These are phyloP conservation scores for Rana temporaria DNA, from an alignment of 2,113 vertebrate genomes.

Conservation along the genomic window DNA sequence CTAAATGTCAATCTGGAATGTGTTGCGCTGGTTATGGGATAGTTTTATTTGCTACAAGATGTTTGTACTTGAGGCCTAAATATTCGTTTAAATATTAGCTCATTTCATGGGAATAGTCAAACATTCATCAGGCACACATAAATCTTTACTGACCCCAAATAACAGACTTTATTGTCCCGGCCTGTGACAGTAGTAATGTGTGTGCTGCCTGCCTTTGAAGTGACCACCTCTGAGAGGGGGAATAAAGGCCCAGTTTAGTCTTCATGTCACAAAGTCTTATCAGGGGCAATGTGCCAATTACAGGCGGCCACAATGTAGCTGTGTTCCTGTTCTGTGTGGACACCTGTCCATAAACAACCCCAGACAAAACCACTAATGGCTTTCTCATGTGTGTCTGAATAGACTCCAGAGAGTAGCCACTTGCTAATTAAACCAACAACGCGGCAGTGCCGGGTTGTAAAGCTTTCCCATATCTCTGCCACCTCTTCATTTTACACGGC, in stretches of 20 bases:
- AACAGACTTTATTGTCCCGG: conserved; percentile 27
- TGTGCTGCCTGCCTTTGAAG: conserved; percentile 21
- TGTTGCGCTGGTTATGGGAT: background rate
- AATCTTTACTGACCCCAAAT: conserved; percentile 18
- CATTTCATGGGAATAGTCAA: background rate
- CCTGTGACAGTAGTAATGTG: conserved; percentile 28
- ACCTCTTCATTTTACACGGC: background rate
- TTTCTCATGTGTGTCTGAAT: conserved; percentile 42
- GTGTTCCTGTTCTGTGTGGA: conserved; percentile 33
- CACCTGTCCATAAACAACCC: conserved; percentile 42
- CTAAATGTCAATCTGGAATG: background rate
- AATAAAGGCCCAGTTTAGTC: conserved; percentile 33
- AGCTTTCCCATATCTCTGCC: background rate
- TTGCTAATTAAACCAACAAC: conserved; percentile 42
- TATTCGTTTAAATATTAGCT: background rate
- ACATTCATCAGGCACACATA: conserved; percentile 2
- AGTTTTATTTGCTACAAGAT: background rate
- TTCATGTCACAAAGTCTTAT: conserved; percentile 35
- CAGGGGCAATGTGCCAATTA: conserved; percentile 41
- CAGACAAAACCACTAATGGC: conserved; percentile 29
- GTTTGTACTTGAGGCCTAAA: background rate
- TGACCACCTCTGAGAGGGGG: conserved; percentile 45
- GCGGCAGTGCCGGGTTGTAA: background rate
- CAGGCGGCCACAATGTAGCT: conserved; percentile 32
- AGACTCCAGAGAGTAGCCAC: conserved; percentile 35